phyloP scores from a whole-genome alignment of 2,888 invertebrate genomes.

The Halictus ligatus region DNA sequence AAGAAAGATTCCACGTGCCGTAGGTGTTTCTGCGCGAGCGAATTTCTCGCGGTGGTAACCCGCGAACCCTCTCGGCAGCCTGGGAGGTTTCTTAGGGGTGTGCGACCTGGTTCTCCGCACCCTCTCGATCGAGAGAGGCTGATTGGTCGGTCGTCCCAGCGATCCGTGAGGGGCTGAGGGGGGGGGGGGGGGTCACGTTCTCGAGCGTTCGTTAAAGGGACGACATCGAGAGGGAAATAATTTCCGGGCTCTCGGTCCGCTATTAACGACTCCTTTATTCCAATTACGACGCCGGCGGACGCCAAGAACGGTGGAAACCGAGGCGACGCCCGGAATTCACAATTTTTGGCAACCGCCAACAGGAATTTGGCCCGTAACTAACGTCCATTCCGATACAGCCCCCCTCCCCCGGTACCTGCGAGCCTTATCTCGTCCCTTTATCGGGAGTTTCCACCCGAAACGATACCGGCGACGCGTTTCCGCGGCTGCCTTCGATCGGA shows the following conservation, averaged over 20 bases:
- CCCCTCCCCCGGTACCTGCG: conserved; percentile 1
- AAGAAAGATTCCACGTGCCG: neutral
- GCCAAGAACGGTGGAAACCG: neutral
- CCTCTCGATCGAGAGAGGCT: conserved; percentile 29
- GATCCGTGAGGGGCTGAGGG: conserved; percentile 35
- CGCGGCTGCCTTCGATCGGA: neutral
- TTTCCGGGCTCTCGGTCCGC: conserved; percentile 42
- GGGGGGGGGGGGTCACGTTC: neutral
- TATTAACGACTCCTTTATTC: conserved; percentile 47
- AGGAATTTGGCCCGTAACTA: conserved; percentile 62
- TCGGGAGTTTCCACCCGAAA: conserved; percentile 26
- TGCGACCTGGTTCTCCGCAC: conserved; percentile 40
- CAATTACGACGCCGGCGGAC: conserved; percentile 27
- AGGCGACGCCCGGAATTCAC: conserved; percentile 45
- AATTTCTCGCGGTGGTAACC: neutral
- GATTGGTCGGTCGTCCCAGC: conserved; percentile 54
- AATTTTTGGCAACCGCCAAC: conserved; percentile 53
- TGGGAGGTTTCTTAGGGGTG: neutral
- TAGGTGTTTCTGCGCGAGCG: neutral
- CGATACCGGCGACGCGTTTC: neutral
- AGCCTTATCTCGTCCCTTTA: conserved; percentile 47
- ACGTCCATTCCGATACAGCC: conserved; percentile 55
- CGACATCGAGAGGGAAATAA: conserved; percentile 52
- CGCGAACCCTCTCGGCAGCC: neutral
- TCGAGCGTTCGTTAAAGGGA: conserved; percentile 48